A percentile compares a stretch with the other conserved stretches of the same genome.
These are phyloP conservation scores for Spialia ferax DNA, from an alignment of 2,888 invertebrate genomes.

Conservation along the genomic window DNA sequence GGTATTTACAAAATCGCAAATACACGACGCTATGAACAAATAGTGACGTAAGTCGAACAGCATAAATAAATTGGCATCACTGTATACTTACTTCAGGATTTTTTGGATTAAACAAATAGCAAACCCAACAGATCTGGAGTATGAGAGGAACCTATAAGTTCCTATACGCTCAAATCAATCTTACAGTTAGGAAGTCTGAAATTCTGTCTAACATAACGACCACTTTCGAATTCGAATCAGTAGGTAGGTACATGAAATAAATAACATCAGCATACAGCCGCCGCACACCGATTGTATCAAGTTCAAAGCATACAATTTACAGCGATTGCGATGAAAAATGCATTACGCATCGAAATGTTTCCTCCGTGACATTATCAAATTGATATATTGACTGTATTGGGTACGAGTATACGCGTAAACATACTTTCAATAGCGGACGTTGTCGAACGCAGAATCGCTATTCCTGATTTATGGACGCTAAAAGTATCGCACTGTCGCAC, in stretches of 20 bases:
- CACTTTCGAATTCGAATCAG: neutral
- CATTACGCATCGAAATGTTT: slow-evolving; percentile 18
- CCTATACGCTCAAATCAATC: too few relatives aligned
- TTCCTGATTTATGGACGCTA: slow-evolving; percentile 20
- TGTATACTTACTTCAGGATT: too few relatives aligned
- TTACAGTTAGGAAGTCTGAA: neutral
- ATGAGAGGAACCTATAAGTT: too few relatives aligned
- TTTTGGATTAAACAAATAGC: too few relatives aligned
- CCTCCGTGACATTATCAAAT: slow-evolving; percentile 33
- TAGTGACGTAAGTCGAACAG: neutral
- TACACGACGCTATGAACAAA: neutral
- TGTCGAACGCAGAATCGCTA: slow-evolving; percentile 23
- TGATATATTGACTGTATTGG: slow-evolving; percentile 36
- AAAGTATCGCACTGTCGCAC: neutral
- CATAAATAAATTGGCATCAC: neutral
- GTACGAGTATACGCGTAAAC: slow-evolving; percentile 28
- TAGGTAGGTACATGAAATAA: too few relatives aligned
- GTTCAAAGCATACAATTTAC: slow-evolving; percentile 3
- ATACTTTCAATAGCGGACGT: slow-evolving; percentile 25
- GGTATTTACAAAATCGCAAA: slow-evolving; percentile 28
- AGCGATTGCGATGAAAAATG: slow-evolving; percentile 26
- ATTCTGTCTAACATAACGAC: neutral
- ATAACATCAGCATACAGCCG: neutral
- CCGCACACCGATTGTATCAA: slow-evolving; percentile 17
- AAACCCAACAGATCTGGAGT: too few relatives aligned